Conservation (phyloP, 2,113 vertebrate species). For the Mohoua ochrocephala region DNA sequence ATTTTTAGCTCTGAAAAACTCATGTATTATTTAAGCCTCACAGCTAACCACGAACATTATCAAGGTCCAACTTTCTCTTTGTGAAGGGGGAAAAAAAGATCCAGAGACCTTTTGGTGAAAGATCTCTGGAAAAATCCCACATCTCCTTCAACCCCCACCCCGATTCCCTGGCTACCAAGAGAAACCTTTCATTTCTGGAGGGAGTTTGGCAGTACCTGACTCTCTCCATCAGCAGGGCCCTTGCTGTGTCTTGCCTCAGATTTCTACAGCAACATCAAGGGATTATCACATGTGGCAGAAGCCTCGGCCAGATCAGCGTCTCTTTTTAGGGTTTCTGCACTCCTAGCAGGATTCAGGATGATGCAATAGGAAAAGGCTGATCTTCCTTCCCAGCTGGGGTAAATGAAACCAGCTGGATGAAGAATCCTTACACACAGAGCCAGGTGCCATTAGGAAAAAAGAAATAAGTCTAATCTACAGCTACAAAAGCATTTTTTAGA, state of each 20-base stretch:
- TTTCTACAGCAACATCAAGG: background rate
- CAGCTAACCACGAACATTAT: background rate
- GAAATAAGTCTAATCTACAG: background rate
- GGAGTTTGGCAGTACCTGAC: background rate
- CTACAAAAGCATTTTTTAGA: background rate
- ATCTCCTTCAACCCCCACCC: background rate
- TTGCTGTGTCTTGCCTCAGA: background rate
- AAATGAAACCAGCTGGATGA: background rate
- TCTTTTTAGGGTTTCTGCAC: background rate
- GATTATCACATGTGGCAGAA: background rate
- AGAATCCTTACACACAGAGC: background rate
- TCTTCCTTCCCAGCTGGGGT: background rate
- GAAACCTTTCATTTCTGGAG: background rate
- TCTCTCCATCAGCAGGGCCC: background rate
- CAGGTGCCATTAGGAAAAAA: background rate
- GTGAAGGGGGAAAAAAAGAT: too few species aligned
- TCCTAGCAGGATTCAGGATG: background rate
- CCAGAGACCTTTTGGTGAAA: background rate
- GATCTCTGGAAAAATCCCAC: background rate
- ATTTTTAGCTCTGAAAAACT: background rate
- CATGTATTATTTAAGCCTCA: constrained; percentile 29
- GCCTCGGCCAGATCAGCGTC: background rate
- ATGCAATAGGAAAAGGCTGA: background rate
- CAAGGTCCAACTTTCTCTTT: background rate
- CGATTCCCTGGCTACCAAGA: background rate